phyloP scores from a whole-genome alignment of 2,888 invertebrate genomes.

The Osedax fenrisi region DNA sequence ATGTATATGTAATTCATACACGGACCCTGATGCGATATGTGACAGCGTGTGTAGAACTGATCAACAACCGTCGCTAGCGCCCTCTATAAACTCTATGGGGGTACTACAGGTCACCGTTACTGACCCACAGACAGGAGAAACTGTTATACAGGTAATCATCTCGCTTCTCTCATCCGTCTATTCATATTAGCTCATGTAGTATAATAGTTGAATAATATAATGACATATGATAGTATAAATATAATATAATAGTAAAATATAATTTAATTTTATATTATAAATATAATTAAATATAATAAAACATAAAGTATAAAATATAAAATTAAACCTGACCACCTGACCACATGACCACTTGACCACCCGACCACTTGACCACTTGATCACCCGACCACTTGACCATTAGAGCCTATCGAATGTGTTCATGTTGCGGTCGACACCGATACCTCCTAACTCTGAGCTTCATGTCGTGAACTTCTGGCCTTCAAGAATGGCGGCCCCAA shows the following conservation, averaged over 20 bases:
- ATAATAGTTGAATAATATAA: no score
- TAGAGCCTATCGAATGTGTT: slow-evolving; percentile 23
- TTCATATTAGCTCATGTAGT: no score
- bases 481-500: slow-evolving; percentile 36
- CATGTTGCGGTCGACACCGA: slow-evolving; percentile 14
- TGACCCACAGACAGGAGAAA: slow-evolving; percentile 38
- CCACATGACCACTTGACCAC: no score
- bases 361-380: no score
- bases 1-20: slow-evolving; percentile 41
- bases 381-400: no score
- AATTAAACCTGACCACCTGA: no score
- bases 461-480: slow-evolving; percentile 39
- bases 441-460: slow-evolving; percentile 33
- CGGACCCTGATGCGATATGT: slow-evolving; percentile 40
- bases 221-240: no score
- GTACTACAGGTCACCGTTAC: slow-evolving; percentile 35
- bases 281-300: no score
- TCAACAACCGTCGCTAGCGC: slow-evolving; percentile 36
- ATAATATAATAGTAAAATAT: no score
- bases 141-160: slow-evolving; percentile 35
- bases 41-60: slow-evolving; percentile 38
- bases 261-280: no score
- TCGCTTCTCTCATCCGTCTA: no score
- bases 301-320: no score
- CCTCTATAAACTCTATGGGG: slow-evolving; percentile 37